phyloP scores from a whole-genome alignment of 2,113 vertebrate species.

The Otus sunia region DNA sequence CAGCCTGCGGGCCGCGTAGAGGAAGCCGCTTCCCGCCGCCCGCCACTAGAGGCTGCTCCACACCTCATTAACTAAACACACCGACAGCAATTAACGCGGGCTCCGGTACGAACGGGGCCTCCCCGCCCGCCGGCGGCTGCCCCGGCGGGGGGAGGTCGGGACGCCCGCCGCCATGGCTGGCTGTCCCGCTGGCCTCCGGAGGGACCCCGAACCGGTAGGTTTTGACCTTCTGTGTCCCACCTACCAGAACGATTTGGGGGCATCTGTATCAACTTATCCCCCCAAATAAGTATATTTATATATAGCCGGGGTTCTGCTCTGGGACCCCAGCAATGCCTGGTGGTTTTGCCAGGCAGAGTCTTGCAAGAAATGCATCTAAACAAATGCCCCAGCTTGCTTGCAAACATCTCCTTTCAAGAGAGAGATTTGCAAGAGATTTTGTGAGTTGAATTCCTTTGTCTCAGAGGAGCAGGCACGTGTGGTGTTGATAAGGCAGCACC shows the following conservation, averaged over 20 bases:
- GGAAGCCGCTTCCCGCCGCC: too few relatives aligned
- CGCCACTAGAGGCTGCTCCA: conserved; percentile 65
- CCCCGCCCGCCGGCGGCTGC: neutral
- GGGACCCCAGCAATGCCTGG: neutral
- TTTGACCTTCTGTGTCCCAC: neutral
- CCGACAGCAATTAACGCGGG: neutral
- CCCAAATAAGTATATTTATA: rapidly evolving
- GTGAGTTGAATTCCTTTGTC: neutral
- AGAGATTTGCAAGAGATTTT: neutral
- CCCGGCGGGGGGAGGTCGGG: too few relatives aligned
- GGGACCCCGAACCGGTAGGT: rapidly evolving
- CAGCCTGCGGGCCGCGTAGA: neutral
- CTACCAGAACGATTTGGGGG: rapidly evolving
- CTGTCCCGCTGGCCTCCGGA: too few relatives aligned
- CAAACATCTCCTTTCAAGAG: neutral
- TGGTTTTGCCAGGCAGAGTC: neutral
- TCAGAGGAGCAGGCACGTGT: neutral
- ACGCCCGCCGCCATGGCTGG: neutral
- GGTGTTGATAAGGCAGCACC: neutral
- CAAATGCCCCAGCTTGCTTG: neutral
- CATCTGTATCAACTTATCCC: rapidly evolving
- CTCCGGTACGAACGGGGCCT: neutral
- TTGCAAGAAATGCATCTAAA: neutral
- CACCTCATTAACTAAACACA: conserved; percentile 51
- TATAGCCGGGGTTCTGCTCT: too few relatives aligned